These are phyloP conservation scores for Bruchidius siliquastri DNA, from an alignment of 2,888 invertebrate species.

Conservation along the genomic window DNA sequence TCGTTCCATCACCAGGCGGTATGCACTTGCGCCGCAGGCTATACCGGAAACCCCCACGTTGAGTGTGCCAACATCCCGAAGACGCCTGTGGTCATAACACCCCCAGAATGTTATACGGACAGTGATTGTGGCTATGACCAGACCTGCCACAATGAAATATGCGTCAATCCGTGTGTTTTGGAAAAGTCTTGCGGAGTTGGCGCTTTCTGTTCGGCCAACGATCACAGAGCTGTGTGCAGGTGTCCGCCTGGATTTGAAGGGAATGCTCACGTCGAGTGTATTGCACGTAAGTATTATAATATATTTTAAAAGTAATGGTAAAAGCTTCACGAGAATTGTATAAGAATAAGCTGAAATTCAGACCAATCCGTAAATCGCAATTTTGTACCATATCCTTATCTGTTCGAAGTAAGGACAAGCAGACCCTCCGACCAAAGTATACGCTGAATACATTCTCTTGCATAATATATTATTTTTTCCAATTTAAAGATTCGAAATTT, in stretches of 20 bases:
- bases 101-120: conserved; percentile 68
- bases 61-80: conserved; percentile 59
- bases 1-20: conserved; percentile 70
- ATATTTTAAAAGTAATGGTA: too few relatives aligned
- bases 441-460: too few relatives aligned
- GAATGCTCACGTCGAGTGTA: conserved; percentile 65
- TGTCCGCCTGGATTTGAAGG: conserved; percentile 78
- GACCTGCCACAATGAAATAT: conserved; percentile 70
- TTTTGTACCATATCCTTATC: too few relatives aligned
- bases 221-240: conserved; percentile 71
- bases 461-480: too few relatives aligned
- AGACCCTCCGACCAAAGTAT: too few relatives aligned
- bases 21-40: conserved; percentile 74
- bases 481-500: too few relatives aligned
- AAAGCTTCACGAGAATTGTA: too few relatives aligned
- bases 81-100: conserved; percentile 46
- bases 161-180: conserved; percentile 71
- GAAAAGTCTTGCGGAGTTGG: conserved; percentile 69
- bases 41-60: conserved; percentile 71
- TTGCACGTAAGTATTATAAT: conserved; percentile 65
- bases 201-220: conserved; percentile 76
- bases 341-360: too few relatives aligned
- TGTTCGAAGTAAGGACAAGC: too few relatives aligned
- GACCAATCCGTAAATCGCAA: too few relatives aligned
- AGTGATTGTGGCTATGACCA: conserved; percentile 72